phyloP scores from a whole-genome alignment of 2,888 invertebrate genomes.

The Xestia rhomboidea region DNA sequence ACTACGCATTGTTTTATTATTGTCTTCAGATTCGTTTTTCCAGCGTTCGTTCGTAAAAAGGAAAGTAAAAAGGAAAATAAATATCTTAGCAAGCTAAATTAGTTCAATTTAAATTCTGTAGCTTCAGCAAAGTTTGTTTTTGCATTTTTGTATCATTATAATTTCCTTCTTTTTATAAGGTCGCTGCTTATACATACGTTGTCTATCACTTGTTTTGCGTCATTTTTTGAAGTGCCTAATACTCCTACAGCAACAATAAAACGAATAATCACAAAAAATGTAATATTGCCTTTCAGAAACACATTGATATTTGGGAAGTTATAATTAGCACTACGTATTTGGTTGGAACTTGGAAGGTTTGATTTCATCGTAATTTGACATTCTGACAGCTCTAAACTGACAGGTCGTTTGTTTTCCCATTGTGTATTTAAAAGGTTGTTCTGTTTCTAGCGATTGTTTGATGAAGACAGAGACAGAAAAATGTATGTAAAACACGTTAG shows the following conservation, averaged over 20 bases:
- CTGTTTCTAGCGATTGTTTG: not conserved
- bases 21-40: not conserved
- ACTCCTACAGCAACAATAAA: not conserved
- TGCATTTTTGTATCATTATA: too few relatives aligned
- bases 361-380: not conserved
- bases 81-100: not conserved
- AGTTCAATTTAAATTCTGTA: not conserved
- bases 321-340: not conserved
- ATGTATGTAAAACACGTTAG: not conserved
- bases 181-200: not conserved
- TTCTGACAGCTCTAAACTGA: not conserved
- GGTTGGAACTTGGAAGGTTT: not conserved
- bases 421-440: not conserved
- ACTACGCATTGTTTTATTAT: constrained; percentile 1
- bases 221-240: not conserved
- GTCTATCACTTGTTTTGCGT: not conserved
- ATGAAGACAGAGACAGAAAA: not conserved
- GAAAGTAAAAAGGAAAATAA: not conserved
- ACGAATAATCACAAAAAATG: constrained; percentile 24
- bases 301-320: constrained; percentile 1
- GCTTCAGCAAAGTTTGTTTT: not conserved
- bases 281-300: not conserved
- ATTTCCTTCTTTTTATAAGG: not conserved
- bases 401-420: not conserved
- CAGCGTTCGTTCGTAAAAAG: not conserved